These are phyloP conservation scores for Petrocephalus zakoni DNA, from an alignment of 2,113 vertebrate species.

Conservation along the genomic window DNA sequence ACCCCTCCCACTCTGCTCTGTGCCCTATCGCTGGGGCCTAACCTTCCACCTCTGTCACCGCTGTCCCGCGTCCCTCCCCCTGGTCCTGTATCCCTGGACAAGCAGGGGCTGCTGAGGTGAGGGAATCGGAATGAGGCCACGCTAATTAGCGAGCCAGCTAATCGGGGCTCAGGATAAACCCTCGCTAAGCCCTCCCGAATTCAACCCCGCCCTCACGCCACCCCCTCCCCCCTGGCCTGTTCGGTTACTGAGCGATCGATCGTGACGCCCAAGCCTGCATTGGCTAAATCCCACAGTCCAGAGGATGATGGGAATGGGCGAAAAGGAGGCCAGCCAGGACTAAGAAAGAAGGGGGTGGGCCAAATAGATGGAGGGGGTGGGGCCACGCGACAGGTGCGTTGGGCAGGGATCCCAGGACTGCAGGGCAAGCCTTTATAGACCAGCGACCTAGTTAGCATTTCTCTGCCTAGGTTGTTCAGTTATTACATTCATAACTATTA, in stretches of 20 bases:
- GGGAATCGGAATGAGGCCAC: constrained; percentile 3
- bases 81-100: background rate
- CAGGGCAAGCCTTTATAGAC: constrained; percentile 1
- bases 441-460: background rate
- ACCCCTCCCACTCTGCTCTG: background rate
- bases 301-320: background rate
- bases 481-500: background rate
- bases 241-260: constrained; percentile 32
- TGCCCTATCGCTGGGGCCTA: background rate
- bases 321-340: background rate
- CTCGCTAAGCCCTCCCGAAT: constrained; percentile 4
- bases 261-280: constrained; percentile 14
- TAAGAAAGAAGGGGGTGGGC: background rate
- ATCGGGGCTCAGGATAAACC: constrained; percentile 27
- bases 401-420: background rate
- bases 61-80: background rate
- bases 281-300: constrained; percentile 15
- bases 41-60: background rate
- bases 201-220: background rate
- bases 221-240: background rate
- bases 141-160: constrained; percentile 27
- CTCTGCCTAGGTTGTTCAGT: background rate
- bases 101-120: constrained; percentile 14
- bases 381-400: background rate
- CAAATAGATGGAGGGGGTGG: background rate